phyloP scores from a whole-genome alignment of 2,113 vertebrate species.

The Channa argus region DNA sequence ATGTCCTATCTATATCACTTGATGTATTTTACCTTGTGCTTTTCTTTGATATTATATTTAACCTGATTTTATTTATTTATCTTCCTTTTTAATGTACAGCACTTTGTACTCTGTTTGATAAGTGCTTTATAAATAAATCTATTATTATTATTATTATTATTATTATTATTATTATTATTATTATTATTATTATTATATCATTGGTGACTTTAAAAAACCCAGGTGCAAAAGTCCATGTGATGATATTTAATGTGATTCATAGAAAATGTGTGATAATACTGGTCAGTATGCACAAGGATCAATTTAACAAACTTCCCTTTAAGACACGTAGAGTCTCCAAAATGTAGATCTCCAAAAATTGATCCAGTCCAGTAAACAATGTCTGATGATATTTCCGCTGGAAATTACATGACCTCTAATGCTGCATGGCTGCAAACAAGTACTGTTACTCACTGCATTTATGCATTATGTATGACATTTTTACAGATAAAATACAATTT shows the following conservation, averaged over 20 bases:
- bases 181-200: not conserved
- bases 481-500: slow-evolving; percentile 96
- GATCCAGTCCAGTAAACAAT: not conserved
- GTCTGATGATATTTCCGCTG: not conserved
- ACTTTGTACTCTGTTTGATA: too few species aligned
- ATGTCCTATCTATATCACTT: too few species aligned
- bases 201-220: not conserved
- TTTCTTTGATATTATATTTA: too few species aligned
- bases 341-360: not conserved
- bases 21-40: too few species aligned
- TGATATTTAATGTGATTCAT: not conserved
- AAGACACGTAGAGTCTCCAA: not conserved
- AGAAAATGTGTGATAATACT: not conserved
- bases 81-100: too few species aligned
- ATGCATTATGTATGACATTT: not conserved
- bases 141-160: too few species aligned
- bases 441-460: not conserved
- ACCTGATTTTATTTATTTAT: too few species aligned
- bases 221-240: not conserved
- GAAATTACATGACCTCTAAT: too few species aligned
- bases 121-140: too few species aligned
- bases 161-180: too few species aligned
- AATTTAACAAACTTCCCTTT: not conserved
- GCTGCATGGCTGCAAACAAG: too few species aligned
- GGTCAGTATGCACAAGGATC: not conserved